Conservation (phyloP, 2,888 invertebrate species). For the Acanthosepion pharaonis region DNA sequence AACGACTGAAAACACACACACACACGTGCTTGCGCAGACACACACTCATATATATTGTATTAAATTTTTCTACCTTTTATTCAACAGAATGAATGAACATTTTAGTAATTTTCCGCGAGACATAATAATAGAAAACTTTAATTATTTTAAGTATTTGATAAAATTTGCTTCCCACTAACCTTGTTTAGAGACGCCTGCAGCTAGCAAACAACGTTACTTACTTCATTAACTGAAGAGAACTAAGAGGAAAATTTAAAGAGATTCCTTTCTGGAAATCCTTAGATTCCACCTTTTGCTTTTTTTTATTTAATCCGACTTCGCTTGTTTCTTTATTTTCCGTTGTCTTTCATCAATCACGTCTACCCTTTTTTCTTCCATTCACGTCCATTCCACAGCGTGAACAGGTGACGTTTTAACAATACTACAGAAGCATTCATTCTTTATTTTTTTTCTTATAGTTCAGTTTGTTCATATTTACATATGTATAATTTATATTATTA, state of each 20-base stretch:
- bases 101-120: neutral
- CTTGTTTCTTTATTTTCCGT: neutral
- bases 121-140: constrained; percentile 25
- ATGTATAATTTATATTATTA: too few relatives aligned
- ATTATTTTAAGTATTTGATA: neutral
- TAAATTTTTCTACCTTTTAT: neutral
- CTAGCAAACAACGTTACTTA: neutral
- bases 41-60: too few relatives aligned
- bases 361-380: neutral
- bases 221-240: neutral
- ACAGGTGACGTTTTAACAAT: neutral
- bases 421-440: too few relatives aligned
- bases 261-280: neutral
- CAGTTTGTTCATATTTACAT: neutral
- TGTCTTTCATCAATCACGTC: neutral
- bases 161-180: neutral
- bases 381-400: neutral
- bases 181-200: neutral
- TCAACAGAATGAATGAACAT: neutral
- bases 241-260: neutral
- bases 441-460: neutral
- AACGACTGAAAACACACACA: too few relatives aligned
- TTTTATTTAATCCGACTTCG: neutral
- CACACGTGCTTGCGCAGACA: too few relatives aligned
- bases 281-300: too few relatives aligned